A percentile compares a stretch with the other conserved stretches of the same genome.
Evolutionary conservation across 2,113 vertebrate genomes (phyloP).

Genomic region (Indicator indicator): DNA sequence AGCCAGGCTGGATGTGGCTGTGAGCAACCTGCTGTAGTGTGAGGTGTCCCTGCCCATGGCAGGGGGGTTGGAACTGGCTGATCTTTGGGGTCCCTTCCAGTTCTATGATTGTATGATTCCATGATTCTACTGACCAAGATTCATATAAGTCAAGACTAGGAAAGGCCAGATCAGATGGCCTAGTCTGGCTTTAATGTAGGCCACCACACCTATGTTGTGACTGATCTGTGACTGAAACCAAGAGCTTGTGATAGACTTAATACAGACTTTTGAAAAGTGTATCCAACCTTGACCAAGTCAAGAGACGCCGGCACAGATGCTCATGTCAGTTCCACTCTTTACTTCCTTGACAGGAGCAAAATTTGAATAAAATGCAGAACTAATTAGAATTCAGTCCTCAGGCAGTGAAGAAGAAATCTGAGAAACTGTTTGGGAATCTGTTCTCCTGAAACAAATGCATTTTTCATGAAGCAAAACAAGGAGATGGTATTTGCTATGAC

Average conservation of each 20-base stretch:
- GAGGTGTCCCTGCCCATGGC: too few relatives aligned
- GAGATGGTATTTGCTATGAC: background rate
- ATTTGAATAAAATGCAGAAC: slow-evolving; percentile 3
- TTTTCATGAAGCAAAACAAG: background rate
- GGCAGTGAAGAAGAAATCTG: background rate
- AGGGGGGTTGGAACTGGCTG: too few relatives aligned
- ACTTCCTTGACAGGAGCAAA: background rate
- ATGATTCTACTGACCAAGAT: background rate
- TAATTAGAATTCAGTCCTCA: background rate
- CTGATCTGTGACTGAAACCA: background rate
- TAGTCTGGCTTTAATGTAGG: accelerated
- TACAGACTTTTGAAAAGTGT: background rate
- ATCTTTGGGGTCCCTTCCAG: too few relatives aligned
- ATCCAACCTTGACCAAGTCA: background rate
- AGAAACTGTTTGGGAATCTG: background rate
- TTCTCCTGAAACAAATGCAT: background rate
- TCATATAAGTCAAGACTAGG: background rate
- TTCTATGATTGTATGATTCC: too few relatives aligned
- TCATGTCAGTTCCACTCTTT: background rate
- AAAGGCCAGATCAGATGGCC: background rate
- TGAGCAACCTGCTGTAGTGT: too few relatives aligned
- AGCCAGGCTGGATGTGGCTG: too few relatives aligned
- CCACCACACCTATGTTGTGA: background rate
- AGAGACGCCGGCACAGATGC: background rate
- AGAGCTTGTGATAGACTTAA: background rate